Percentiles rank a stretch among this genome's conserved stretches.
Conservation (phyloP, 2,888 invertebrate species). For the Ophion ellenae region DNA sequence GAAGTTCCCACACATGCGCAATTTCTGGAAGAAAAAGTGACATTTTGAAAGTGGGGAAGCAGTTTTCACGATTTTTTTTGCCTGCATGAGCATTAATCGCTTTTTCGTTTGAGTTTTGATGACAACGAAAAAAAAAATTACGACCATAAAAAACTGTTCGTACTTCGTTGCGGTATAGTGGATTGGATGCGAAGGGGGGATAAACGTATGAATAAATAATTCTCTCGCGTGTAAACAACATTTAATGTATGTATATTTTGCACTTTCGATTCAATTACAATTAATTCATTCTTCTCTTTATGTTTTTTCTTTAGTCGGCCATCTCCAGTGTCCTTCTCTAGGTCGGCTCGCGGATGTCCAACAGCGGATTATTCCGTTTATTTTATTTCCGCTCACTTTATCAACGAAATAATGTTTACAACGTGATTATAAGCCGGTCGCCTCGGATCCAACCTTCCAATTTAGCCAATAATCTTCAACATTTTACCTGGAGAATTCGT, state of each 20-base stretch:
- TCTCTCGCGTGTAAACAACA: conserved; percentile 73
- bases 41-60: not conserved
- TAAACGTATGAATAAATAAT: conserved; percentile 38
- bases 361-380: conserved; percentile 9
- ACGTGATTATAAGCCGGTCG: conserved; percentile 29
- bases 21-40: not conserved
- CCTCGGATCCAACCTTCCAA: conserved; percentile 50
- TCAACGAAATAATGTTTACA: conserved; percentile 29
- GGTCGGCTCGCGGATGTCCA: conserved; percentile 31
- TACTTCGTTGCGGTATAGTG: not conserved
- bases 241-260: conserved; percentile 80
- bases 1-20: too few relatives aligned
- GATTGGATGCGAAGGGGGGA: not conserved
- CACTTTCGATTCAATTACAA: conserved; percentile 80
- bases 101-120: not conserved
- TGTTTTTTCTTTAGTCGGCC: conserved; percentile 40
- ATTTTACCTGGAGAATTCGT: conserved; percentile 32
- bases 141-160: not conserved
- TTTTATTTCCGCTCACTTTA: conserved; percentile 2
- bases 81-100: not conserved
- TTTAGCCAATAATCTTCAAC: conserved; percentile 56
- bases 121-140: not conserved
- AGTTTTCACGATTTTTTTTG: not conserved
- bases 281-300: conserved; percentile 72
- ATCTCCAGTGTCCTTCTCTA: conserved; percentile 30